phyloP scores from a whole-genome alignment of 2,797 vertebrate genomes.

The Gouania willdenowi region DNA sequence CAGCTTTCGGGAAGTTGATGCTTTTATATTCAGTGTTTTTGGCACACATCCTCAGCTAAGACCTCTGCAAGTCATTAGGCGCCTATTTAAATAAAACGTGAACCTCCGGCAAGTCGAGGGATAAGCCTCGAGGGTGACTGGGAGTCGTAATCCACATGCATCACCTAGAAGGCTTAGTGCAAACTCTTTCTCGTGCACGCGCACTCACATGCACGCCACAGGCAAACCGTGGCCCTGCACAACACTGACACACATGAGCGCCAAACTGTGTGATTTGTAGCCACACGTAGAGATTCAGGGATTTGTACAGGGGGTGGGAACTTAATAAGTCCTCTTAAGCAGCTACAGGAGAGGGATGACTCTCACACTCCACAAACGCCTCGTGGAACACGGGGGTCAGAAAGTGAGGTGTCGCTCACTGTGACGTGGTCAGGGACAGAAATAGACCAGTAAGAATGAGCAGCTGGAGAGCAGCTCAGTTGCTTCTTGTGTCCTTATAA shows the following conservation, averaged over 20 bases:
- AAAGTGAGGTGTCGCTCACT: slow-evolving; percentile 25
- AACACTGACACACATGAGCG: slow-evolving; percentile 1
- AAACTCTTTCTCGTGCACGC: slow-evolving; percentile 31
- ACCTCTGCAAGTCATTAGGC: slow-evolving; percentile 71
- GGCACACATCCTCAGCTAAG: slow-evolving; percentile 49
- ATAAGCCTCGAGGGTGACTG: slow-evolving; percentile 63
- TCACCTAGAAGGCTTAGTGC: slow-evolving; percentile 64
- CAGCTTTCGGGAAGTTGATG: slow-evolving; percentile 61
- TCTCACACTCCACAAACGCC: slow-evolving; percentile 14
- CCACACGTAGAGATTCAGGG: slow-evolving; percentile 18
- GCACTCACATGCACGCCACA: slow-evolving; percentile 11
- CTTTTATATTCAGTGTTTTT: slow-evolving; percentile 69
- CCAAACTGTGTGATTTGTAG: slow-evolving; percentile 19
- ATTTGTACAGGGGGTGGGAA: slow-evolving; percentile 35
- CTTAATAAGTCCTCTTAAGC: slow-evolving; percentile 42
- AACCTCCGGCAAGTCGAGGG: slow-evolving; percentile 57
- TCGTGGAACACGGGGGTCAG: slow-evolving; percentile 32
- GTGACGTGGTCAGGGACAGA: slow-evolving; percentile 27
- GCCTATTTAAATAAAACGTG: slow-evolving; percentile 68
- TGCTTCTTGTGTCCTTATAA: background rate
- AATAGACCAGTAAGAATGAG: slow-evolving; percentile 32
- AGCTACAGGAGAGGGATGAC: slow-evolving; percentile 5
- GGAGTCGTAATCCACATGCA: slow-evolving; percentile 63
- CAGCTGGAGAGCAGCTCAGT: slow-evolving; percentile 27
- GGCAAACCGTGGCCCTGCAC: slow-evolving; percentile 6